Evolutionary conservation across 30 jellyfish, hydroid and myxozoan genomes (phyloP).

Genomic region (Hydractinia symbiolongicarpus): DNA sequence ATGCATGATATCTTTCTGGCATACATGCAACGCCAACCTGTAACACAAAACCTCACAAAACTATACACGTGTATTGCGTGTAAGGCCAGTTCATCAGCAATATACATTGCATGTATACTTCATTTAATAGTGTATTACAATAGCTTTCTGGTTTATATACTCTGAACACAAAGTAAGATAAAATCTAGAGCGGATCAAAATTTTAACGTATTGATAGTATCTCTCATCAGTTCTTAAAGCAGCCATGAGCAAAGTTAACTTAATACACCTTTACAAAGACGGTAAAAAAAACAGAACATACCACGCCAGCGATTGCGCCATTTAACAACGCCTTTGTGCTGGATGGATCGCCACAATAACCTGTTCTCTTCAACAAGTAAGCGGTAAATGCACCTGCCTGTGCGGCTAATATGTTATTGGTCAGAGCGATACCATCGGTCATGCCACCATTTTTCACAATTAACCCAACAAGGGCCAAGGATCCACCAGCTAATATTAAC

Average conservation of each 20-base stretch:
- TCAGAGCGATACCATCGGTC: conserved; percentile 25
- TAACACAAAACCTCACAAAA: neutral
- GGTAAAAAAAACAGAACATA: conserved; percentile 11
- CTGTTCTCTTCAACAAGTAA: conserved; percentile 48
- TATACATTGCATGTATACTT: too few species aligned
- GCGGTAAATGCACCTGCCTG: conserved; percentile 59
- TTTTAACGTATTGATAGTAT: too few species aligned
- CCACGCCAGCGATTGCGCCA: conserved; percentile 83
- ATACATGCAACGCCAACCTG: conserved; percentile 70
- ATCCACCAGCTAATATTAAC: conserved; percentile 77
- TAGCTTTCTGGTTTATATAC: neutral
- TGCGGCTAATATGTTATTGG: conserved; percentile 73
- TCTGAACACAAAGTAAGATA: neutral
- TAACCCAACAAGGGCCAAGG: conserved; percentile 63
- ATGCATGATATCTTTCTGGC: conserved; percentile 63
- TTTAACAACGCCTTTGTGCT: conserved; percentile 70
- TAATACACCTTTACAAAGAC: too few species aligned
- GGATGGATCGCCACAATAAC: conserved; percentile 53
- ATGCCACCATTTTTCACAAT: conserved; percentile 34
- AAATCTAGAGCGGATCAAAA: too few species aligned
- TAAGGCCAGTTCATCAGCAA: neutral
- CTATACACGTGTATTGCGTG: neutral
- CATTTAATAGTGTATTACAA: neutral
- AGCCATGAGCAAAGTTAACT: too few species aligned
- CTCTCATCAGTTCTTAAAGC: too few species aligned